Percentiles rank a stretch among this genome's conserved stretches.
Evolutionary conservation across 1,140 invertebrate species (phyloP).

Genomic region (Drosophila nebulosa): DNA sequence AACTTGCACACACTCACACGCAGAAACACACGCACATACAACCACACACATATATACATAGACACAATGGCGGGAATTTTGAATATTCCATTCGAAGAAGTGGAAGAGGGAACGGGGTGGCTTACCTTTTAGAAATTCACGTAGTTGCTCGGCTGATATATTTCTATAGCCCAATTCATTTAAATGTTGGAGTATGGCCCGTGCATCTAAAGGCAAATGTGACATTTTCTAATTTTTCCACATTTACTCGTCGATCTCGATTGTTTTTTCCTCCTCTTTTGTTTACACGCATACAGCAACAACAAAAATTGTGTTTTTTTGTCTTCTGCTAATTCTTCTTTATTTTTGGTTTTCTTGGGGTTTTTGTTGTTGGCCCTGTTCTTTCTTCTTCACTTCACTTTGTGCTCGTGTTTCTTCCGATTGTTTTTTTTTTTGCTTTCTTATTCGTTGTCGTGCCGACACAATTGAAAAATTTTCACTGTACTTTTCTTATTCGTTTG

Average conservation of each 20-base stretch:
- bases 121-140: slow-evolving; percentile 83
- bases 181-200: slow-evolving; percentile 82
- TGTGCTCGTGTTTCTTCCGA: slow-evolving; percentile 50
- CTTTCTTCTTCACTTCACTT: slow-evolving; percentile 53
- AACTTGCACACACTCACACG: slow-evolving; percentile 22
- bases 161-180: slow-evolving; percentile 82
- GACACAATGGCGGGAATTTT: slow-evolving; percentile 49
- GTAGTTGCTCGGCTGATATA: slow-evolving; percentile 82
- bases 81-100: not conserved
- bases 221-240: slow-evolving; percentile 60
- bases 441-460: slow-evolving; percentile 43
- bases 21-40: slow-evolving; percentile 25
- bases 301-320: slow-evolving; percentile 42
- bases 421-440: slow-evolving; percentile 9
- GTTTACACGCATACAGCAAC: slow-evolving; percentile 43
- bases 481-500: slow-evolving; percentile 49
- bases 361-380: slow-evolving; percentile 44
- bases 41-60: slow-evolving; percentile 18
- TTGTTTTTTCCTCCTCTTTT: slow-evolving; percentile 36
- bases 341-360: slow-evolving; percentile 47
- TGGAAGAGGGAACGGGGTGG: not conserved
- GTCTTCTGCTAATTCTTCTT: slow-evolving; percentile 12
- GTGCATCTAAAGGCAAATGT: slow-evolving; percentile 81
- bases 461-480: slow-evolving; percentile 74
- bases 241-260: slow-evolving; percentile 46